A percentile compares a stretch with the other conserved stretches of the same genome.
These are phyloP conservation scores for Xylota segnis DNA, from an alignment of 2,888 invertebrate genomes.

Conservation along the genomic window DNA sequence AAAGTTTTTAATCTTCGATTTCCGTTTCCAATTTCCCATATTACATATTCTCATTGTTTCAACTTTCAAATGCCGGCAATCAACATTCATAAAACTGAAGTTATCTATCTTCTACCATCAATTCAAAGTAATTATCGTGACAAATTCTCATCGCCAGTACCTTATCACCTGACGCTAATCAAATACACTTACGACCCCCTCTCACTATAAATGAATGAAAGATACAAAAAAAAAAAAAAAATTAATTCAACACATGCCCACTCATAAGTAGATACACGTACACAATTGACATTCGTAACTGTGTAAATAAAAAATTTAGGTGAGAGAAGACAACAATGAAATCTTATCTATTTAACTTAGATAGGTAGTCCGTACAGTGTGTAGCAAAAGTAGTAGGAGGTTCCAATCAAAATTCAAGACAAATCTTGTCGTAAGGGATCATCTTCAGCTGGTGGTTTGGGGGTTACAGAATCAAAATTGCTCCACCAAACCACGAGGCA, in stretches of 20 bases:
- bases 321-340: slow-evolving; percentile 13
- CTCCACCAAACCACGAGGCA: no score
- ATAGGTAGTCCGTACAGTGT: background rate
- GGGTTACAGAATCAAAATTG: no score
- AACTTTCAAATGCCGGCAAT: slow-evolving; percentile 5
- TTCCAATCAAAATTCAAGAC: no score
- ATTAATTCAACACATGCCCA: slow-evolving; percentile 6
- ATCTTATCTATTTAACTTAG: slow-evolving; percentile 11
- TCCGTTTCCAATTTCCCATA: slow-evolving; percentile 6
- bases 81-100: background rate
- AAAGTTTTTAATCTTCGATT: background rate
- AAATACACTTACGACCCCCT: slow-evolving; percentile 9
- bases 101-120: background rate
- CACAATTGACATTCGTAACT: slow-evolving; percentile 27
- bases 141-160: slow-evolving; percentile 29
- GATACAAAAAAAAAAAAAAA: background rate
- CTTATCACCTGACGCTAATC: slow-evolving; percentile 39
- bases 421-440: no score
- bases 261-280: background rate
- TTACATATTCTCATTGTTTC: background rate
- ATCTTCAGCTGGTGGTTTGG: no score
- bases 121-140: slow-evolving; percentile 21
- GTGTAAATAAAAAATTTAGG: background rate
- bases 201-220: background rate
- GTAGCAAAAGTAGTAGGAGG: background rate